Conservation (phyloP, 1,140 invertebrate species). For the Acyrthosiphon pisum region DNA sequence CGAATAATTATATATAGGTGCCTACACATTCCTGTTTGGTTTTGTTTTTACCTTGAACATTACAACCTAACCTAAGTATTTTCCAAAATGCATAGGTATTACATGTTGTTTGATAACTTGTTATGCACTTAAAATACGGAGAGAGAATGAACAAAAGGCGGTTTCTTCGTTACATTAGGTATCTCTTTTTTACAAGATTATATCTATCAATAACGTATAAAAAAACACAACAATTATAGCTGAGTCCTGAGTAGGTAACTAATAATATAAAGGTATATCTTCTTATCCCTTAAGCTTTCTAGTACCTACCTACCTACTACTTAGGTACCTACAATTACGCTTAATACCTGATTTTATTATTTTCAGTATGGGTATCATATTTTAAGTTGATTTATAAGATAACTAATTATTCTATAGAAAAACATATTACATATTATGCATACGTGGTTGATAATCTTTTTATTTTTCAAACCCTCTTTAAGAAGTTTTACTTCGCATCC, state of each 20-base stretch:
- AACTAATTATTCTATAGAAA: background rate
- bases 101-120: background rate
- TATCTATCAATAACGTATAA: background rate
- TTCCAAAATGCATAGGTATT: background rate
- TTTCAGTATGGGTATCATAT: no score
- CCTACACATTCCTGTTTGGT: no score
- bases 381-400: background rate
- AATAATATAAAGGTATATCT: background rate
- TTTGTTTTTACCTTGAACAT: background rate
- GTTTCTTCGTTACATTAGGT: background rate
- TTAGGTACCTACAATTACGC: no score
- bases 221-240: background rate
- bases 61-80: background rate
- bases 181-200: background rate
- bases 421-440: no score
- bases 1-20: background rate
- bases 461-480: no score
- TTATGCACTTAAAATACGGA: background rate
- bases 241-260: background rate
- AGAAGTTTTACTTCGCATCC: no score
- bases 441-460: no score
- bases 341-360: background rate
- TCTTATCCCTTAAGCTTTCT: background rate
- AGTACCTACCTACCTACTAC: background rate
- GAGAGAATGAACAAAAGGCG: background rate